Percentiles rank a stretch among this genome's conserved stretches.
phyloP scores from a whole-genome alignment of 2,113 vertebrate genomes.

The Hemichromis elongatus region DNA sequence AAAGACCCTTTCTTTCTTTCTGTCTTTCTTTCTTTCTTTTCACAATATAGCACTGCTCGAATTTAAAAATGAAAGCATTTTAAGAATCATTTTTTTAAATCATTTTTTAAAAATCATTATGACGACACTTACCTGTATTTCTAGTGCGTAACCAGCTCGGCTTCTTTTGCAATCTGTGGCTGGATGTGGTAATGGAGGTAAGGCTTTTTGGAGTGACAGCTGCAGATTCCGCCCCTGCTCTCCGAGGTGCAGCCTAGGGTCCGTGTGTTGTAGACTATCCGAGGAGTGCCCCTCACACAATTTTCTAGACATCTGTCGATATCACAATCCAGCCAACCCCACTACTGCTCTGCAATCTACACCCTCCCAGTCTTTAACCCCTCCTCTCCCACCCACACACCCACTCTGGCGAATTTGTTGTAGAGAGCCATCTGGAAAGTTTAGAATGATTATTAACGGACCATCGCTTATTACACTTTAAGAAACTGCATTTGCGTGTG shows the following conservation, averaged over 20 bases:
- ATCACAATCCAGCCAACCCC: slow-evolving; percentile 61
- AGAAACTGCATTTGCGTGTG: background rate
- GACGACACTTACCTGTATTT: slow-evolving; percentile 60
- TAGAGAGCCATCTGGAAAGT: background rate
- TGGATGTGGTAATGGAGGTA: slow-evolving; percentile 57
- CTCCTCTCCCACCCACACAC: slow-evolving; percentile 34
- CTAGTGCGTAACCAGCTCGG: slow-evolving; percentile 11
- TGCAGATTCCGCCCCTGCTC: slow-evolving; percentile 66
- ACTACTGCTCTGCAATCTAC: slow-evolving; percentile 51
- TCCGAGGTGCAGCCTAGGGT: slow-evolving; percentile 58
- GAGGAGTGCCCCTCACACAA: slow-evolving; percentile 57
- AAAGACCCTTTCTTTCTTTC: background rate
- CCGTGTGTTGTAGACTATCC: slow-evolving; percentile 34
- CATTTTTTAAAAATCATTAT: accelerated
- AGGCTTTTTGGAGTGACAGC: slow-evolving; percentile 64
- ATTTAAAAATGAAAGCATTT: background rate
- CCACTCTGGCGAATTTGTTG: background rate
- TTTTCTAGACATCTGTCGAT: slow-evolving; percentile 74
- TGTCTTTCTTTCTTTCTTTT: background rate
- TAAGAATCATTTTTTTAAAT: background rate
- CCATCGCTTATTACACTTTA: background rate
- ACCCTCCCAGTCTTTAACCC: slow-evolving; percentile 57
- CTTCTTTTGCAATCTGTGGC: slow-evolving; percentile 33
- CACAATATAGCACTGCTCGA: background rate
- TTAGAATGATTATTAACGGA: background rate